Conservation (phyloP, 2,113 vertebrate genomes). For the Pardalotus punctatus region DNA sequence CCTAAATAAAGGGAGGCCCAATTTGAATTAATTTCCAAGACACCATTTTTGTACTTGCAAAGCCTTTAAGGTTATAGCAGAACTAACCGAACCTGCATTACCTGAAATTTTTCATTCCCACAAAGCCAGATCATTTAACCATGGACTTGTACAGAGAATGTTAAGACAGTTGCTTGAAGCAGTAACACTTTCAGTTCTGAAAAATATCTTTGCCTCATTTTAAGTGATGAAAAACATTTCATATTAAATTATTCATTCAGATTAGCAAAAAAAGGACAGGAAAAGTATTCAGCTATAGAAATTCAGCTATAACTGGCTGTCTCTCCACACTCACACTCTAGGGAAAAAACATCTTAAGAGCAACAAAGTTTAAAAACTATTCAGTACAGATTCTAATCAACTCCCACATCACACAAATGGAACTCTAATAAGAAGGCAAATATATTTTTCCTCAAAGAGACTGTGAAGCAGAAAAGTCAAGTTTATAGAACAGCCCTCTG, state of each 20-base stretch:
- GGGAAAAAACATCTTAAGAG: background rate
- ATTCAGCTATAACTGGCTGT: background rate
- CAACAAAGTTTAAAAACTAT: background rate
- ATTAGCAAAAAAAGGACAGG: background rate
- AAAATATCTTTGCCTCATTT: background rate
- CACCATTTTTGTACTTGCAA: background rate
- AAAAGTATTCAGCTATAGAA: background rate
- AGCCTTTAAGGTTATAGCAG: background rate
- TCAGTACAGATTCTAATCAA: background rate
- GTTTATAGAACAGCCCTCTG: background rate
- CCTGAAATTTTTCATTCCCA: conserved; percentile 25
- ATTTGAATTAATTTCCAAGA: background rate
- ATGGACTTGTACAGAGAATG: background rate
- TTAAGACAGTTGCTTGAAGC: background rate
- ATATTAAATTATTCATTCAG: background rate
- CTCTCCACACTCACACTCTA: background rate
- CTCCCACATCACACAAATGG: background rate
- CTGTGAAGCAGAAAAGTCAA: background rate
- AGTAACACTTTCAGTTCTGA: background rate
- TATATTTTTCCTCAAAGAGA: background rate
- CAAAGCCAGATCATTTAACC: background rate
- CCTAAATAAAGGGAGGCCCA: background rate
- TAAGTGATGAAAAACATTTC: background rate
- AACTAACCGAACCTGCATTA: conserved; percentile 34
- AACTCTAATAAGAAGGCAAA: background rate